Conservation (phyloP, 2,888 invertebrate genomes). For the Rhogogaster chlorosoma region DNA sequence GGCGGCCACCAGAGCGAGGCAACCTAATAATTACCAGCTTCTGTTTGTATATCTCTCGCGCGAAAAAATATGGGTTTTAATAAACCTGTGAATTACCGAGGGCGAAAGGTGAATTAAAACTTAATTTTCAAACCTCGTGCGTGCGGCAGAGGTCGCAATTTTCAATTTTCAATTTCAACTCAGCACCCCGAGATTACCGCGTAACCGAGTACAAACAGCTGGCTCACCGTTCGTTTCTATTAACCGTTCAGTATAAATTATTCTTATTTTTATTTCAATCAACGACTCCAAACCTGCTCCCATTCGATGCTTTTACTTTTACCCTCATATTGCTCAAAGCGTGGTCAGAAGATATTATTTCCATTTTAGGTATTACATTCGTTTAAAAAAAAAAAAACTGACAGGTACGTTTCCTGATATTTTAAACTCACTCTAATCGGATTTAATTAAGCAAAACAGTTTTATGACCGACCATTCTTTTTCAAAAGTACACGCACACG, state of each 20-base stretch:
- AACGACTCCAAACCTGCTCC: background rate
- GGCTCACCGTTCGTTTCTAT: conserved; percentile 45
- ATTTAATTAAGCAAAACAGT: conserved; percentile 11
- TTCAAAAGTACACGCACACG: conserved; percentile 7
- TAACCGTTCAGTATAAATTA: conserved; percentile 39
- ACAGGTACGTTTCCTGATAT: background rate
- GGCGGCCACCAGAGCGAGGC: conserved; percentile 30
- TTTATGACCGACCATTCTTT: conserved; percentile 15
- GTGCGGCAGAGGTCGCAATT: conserved; percentile 43
- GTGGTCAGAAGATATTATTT: conserved; percentile 20
- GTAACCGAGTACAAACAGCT: conserved; percentile 46
- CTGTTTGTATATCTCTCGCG: conserved; percentile 41
- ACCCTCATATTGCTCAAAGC: background rate
- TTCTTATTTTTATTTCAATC: conserved; percentile 45
- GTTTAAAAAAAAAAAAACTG: background rate
- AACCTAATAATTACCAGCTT: conserved; percentile 47
- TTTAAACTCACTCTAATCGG: background rate
- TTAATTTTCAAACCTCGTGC: conserved; percentile 48
- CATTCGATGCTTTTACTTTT: conserved; percentile 20
- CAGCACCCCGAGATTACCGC: conserved; percentile 33
- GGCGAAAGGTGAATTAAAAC: conserved; percentile 49
- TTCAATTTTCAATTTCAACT: conserved; percentile 52
- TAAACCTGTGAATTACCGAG: conserved; percentile 49
- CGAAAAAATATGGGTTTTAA: conserved; percentile 50
- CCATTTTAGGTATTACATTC: conserved; percentile 1